Evolutionary conservation across 2,888 invertebrate species (phyloP), one percentile per base, ranked within the genome.

Genomic region (Leucophora obtusa): DNA sequence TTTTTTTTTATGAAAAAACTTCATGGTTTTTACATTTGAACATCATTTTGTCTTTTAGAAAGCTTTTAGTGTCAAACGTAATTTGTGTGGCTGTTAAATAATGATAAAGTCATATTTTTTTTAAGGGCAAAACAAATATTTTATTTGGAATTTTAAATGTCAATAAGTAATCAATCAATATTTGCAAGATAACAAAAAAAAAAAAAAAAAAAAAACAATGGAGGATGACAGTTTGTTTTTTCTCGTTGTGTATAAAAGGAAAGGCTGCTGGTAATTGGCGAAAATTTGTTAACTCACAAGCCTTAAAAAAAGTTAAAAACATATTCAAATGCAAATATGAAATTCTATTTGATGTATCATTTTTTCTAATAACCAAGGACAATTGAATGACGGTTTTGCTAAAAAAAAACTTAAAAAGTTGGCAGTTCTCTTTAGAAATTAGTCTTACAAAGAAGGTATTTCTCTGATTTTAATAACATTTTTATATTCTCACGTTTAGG

Each of bases 51-150:
- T 53, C 14, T 65, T 53, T 65, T 53, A 17, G 11, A 43, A 24
- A 50, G 62, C 66, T 66, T 66, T 66, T 56, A 66, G 66, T 66
- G 66, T 66, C 66, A 66, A 56, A 54, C 54, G 43, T 66, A 66
- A 66, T 66, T 66, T 66, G 66, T 66, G 56, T 66, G 66, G 17
- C 54, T 66, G 66, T 18, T 54, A 66, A 66, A 66, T 51, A 56
- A 54, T 24, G 66, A 66, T 66, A 66, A 66, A 66, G 43, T 56
- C 66, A 66, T 54, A 18, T 43, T 66, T 65, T 17, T n/a, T 35
- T 9, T 35, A 58, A n/a, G 15, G 60, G 43, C n/a, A 47, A 47
- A 47, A 47, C n/a, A 47, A 47, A 47, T n/a, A n/a, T 47, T 47
- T 47, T n/a, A 14, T 47, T 47, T n/a, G 4, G 4, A n/a, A n/a